These are phyloP conservation scores for Stictonetta naevosa DNA, from an alignment of 2,113 vertebrate genomes.

Conservation along the genomic window DNA sequence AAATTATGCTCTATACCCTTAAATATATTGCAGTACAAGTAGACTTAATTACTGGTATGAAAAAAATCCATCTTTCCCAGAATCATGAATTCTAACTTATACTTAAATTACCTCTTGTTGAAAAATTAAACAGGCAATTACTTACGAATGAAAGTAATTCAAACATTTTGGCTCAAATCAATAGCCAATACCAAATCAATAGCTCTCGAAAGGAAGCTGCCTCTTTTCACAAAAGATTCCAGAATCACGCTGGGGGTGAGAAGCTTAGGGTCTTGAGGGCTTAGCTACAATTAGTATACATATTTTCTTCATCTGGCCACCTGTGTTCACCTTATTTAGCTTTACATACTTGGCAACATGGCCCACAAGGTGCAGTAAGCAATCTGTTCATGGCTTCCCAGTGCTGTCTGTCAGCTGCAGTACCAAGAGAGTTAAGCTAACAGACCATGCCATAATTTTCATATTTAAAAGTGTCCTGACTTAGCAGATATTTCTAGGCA, in stretches of 20 bases:
- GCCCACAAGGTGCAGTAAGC: rapidly evolving
- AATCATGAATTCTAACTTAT: neutral
- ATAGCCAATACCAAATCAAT: neutral
- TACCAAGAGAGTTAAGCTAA: neutral
- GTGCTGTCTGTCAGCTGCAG: neutral
- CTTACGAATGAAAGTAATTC: neutral
- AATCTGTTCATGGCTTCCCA: neutral
- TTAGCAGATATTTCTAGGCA: neutral
- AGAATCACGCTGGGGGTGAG: neutral
- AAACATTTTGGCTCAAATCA: neutral
- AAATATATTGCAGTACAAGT: neutral
- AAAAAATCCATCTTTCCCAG: neutral
- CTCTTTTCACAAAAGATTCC: neutral
- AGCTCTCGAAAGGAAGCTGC: neutral
- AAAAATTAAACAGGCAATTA: neutral
- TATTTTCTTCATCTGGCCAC: neutral
- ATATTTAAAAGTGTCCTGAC: neutral
- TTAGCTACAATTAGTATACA: neutral
- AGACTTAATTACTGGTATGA: neutral
- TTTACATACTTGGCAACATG: neutral
- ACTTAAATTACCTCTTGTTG: neutral
- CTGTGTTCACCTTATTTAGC: neutral
- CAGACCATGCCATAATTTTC: rapidly evolving
- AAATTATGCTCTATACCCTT: neutral
- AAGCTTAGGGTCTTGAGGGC: neutral